These are phyloP conservation scores for Ceyx erithaca DNA, from an alignment of 2,797 vertebrate genomes.

Conservation along the genomic window DNA sequence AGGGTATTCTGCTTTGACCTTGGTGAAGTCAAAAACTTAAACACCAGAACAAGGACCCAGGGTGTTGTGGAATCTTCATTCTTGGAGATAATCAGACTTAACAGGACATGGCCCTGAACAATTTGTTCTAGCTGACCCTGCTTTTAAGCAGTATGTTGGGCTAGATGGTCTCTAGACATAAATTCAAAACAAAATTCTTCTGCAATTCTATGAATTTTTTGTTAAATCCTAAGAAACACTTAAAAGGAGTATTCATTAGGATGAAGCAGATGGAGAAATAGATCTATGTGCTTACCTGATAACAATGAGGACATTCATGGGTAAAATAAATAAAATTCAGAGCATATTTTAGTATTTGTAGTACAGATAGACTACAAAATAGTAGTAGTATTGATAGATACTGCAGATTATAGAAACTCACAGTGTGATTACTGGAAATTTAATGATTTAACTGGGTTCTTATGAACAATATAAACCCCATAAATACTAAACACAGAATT, in stretches of 20 bases:
- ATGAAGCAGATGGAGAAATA: neutral
- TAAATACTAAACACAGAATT: neutral
- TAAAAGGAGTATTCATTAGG: neutral
- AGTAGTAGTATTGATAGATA: neutral
- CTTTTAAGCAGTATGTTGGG: neutral
- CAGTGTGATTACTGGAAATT: neutral
- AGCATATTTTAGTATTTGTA: neutral
- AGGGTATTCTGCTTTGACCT: neutral
- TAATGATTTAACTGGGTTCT: neutral
- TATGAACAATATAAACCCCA: neutral
- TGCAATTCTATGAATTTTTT: neutral
- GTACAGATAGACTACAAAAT: neutral
- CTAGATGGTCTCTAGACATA: neutral
- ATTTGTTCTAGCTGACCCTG: neutral
- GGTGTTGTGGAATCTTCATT: neutral
- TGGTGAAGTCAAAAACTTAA: neutral
- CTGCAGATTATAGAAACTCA: neutral
- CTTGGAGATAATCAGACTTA: neutral
- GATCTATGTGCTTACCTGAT: constrained; percentile 8
- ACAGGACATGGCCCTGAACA: neutral
- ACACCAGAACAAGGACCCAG: neutral
- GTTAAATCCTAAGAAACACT: neutral
- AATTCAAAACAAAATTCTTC: neutral
- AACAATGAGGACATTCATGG: neutral
- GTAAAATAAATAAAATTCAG: neutral